Evolutionary conservation across 2,888 invertebrate species (phyloP), one percentile per base, ranked within the genome.

Genomic region (Palloptera scutellata): DNA sequence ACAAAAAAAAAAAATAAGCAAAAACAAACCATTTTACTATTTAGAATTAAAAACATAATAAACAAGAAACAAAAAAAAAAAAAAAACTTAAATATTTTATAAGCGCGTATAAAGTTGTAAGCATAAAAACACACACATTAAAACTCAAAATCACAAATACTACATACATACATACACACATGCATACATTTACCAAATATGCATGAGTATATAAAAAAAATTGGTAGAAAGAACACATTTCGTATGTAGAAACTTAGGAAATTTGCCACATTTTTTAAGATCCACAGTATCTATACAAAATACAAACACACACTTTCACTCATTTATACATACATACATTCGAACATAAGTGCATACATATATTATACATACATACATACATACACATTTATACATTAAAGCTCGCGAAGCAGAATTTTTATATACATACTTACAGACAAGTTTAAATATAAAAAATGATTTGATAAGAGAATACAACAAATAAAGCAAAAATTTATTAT

Each of bases 371-470:
- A 67, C 17, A 63, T 57, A 40, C 11, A 43, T 15, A 42, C 58
- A 61, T 15, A 66, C 52, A 63, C 42, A 63, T 64, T 52, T 43
- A 53, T 64, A 57, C 41, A 64, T 51, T 41, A 42, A 57, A 43
- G 42, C 40, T 17, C 61, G 15, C 10, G 45, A 54, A 48, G 15
- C 40, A 17, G 40, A 17, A 64, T 51, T 20, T 43, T 43, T 58
- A 60, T 43, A 60, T 48, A 67, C 15, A 61, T 62, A 61, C 58
- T 55, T 54, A 64, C 51, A 66, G 48, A 59, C 58, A 52, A 19
- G 20, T 61, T 63, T 66, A 66, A 51, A 30, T 53, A 17, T 55
- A 64, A 54, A 45, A 69, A 15, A 45, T 53, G n/a, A 30, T 53
- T 64, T 15, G 13, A 66, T 42, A 48, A n/a, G 61, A 1, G 20